Evolutionary conservation across 2,113 vertebrate genomes (phyloP), one percentile per base, ranked within the genome.

Genomic region (Typhlomys cinereus): DNA sequence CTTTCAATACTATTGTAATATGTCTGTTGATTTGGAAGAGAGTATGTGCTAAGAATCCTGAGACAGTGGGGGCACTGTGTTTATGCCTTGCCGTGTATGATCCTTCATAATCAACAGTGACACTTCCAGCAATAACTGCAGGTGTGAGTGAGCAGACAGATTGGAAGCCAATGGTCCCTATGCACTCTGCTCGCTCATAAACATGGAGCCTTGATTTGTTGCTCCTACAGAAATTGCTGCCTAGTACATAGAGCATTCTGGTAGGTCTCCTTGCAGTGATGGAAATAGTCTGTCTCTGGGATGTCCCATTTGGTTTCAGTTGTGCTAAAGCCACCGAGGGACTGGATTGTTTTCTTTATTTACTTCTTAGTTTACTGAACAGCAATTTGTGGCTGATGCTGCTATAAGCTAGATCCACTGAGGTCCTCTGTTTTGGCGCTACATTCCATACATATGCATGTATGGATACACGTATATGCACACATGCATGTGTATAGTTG

Each of bases 11-110:
- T 64, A 44, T 89, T 48, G 71, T 92, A 90, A 39, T 78, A 48
- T 52, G 10, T 69, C 80, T 88, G 27, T 52, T 81, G 41, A 69
- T 90, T 91, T 21, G 88, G 84, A 95, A 93, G 75, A 69, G 15
- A 41, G 71, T 10, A 4, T 48, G 36, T 73, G 59, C 48, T 41
- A 87, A n/a, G 86, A 62, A 87, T 61, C 61, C 86, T 39, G 67
- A 92, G 84, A 88, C 86, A 95, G 83, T 92, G 91, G n/a, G 20
- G 83, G 75, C 34, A 70, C 76, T 93, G 59, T 93, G 85, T 95
- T 94, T 94, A 84, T 76, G 76, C 84, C 31, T 79, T 64, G 59
- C 83, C 78, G 71, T 46, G 93, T 46, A 61, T 88, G 81, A 94
- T 84, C 29, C 57, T 85, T 95, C 91, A 76, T 87, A 92, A 94